phyloP scores from a whole-genome alignment of 2,797 vertebrate species.

The Salmo trutta region DNA sequence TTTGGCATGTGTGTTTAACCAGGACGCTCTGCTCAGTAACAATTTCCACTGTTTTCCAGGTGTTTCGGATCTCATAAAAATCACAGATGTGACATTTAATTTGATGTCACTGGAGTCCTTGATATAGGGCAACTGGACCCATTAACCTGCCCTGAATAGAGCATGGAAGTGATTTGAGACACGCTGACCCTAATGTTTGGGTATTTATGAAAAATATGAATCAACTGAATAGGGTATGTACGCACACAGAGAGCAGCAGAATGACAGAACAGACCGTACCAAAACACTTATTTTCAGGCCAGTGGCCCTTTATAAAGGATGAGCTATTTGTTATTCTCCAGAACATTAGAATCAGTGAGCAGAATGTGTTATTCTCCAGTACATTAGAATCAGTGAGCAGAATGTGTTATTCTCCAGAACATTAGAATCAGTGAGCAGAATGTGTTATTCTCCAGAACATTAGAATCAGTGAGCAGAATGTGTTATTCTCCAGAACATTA shows the following conservation, averaged over 20 bases:
- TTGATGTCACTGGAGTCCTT: background rate
- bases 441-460: too few species aligned
- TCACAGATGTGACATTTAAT: background rate
- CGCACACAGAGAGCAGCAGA: background rate
- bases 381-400: too few species aligned
- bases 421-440: too few species aligned
- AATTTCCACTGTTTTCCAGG: too few species aligned
- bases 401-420: too few species aligned
- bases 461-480: too few species aligned
- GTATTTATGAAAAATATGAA: slow-evolving; percentile 31
- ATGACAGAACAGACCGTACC: slow-evolving; percentile 47
- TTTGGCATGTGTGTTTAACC: background rate
- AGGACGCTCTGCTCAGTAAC: background rate
- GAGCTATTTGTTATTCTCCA: slow-evolving; percentile 18
- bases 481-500: too few species aligned
- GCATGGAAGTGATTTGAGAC: background rate
- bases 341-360: slow-evolving; percentile 55
- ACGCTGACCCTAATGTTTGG: slow-evolving; percentile 38
- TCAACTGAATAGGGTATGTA: slow-evolving; percentile 1
- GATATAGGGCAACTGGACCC: background rate
- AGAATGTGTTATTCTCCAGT: background rate
- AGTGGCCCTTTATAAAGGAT: background rate
- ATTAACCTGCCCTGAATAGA: background rate
- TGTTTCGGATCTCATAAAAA: background rate
- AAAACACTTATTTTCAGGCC: slow-evolving; percentile 29